phyloP scores from a whole-genome alignment of 2,797 vertebrate species.

The Aldrovandia affinis region DNA sequence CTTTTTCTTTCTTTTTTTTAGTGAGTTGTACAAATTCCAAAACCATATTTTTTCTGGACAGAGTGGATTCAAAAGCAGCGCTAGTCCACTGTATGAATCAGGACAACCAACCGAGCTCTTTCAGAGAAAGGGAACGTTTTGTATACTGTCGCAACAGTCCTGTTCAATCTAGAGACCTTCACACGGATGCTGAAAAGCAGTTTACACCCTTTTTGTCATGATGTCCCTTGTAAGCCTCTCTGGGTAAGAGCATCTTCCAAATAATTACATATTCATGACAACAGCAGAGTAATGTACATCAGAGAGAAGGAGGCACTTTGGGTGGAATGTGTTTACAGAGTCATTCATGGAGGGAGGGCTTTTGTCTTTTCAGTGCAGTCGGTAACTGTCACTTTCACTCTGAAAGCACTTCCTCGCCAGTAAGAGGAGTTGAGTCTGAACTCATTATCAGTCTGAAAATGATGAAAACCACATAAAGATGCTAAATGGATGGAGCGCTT shows the following conservation, averaged over 20 bases:
- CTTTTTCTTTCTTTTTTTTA: conserved; percentile 11
- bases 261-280: not conserved
- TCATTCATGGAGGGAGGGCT: not conserved
- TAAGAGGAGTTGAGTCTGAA: not conserved
- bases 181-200: not conserved
- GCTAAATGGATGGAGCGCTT: not conserved
- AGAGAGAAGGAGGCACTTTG: not conserved
- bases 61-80: too few relatives aligned
- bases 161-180: too few relatives aligned
- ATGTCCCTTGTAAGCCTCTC: not conserved
- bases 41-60: conserved; percentile 13
- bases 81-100: not conserved
- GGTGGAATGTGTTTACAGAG: not conserved
- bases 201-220: not conserved
- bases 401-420: conserved; percentile 5
- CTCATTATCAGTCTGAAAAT: not conserved
- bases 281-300: not conserved
- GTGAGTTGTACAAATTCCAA: conserved; percentile 14
- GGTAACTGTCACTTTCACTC: not conserved
- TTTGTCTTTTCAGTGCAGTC: not conserved
- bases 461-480: not conserved
- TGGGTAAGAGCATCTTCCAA: not conserved
- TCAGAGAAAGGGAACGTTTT: conserved; percentile 9
- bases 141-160: too few relatives aligned
- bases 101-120: not conserved